Evolutionary conservation across 2,113 vertebrate genomes (phyloP).

Genomic region (Urocolius indicus): DNA sequence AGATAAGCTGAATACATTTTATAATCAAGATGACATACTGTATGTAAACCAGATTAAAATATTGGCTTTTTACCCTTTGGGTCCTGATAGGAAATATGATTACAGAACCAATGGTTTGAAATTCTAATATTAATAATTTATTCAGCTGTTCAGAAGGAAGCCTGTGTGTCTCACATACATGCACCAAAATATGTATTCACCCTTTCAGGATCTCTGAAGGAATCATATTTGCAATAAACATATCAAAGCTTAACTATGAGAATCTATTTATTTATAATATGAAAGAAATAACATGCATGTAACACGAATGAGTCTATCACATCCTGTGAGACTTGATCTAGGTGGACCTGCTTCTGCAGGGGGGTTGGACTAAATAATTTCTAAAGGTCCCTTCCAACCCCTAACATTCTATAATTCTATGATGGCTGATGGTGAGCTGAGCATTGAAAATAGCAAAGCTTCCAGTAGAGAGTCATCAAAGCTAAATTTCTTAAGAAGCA

Average conservation of each 20-base stretch:
- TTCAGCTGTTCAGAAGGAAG: constrained; percentile 20
- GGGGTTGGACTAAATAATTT: too few species aligned
- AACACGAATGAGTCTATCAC: neutral
- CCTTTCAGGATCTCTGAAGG: neutral
- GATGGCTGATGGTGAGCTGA: neutral
- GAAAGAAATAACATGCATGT: neutral
- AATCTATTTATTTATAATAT: neutral
- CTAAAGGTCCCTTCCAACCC: too few species aligned
- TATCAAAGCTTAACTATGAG: neutral
- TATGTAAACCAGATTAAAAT: constrained; percentile 67
- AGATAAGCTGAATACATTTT: constrained; percentile 71
- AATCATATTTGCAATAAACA: neutral
- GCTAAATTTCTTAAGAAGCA: neutral
- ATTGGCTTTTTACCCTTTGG: constrained; percentile 46
- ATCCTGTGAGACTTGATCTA: neutral
- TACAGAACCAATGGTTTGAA: constrained; percentile 15
- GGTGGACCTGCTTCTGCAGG: too few species aligned
- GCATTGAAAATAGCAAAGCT: neutral
- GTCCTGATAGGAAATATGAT: constrained; percentile 8
- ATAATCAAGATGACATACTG: constrained; percentile 54
- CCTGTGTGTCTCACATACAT: neutral
- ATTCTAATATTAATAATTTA: constrained; percentile 44
- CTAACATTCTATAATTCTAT: too few species aligned
- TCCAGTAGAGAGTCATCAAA: neutral
- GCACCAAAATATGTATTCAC: neutral